phyloP scores from a whole-genome alignment of 2,888 invertebrate genomes.

The Hypercompe scribonia region DNA sequence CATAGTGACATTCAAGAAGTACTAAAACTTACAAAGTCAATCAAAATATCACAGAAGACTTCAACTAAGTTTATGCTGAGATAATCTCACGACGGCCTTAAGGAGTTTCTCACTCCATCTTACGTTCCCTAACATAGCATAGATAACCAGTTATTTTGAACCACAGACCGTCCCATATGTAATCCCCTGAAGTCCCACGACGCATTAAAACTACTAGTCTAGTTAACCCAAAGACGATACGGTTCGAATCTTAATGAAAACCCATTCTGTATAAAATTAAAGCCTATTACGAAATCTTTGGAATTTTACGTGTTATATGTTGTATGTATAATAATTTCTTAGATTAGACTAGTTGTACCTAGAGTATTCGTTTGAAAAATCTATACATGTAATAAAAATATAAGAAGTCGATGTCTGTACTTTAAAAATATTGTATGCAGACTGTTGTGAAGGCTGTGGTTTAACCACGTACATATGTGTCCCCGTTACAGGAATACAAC shows the following conservation, averaged over 20 bases:
- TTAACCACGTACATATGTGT: too few relatives aligned
- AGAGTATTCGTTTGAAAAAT: too few relatives aligned
- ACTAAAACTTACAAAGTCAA: not conserved
- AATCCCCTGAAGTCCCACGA: not conserved
- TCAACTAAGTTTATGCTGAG: not conserved
- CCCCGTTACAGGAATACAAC: too few relatives aligned
- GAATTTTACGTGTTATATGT: not conserved
- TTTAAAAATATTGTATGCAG: too few relatives aligned
- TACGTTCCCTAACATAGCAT: not conserved
- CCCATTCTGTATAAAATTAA: not conserved
- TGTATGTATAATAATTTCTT: too few relatives aligned
- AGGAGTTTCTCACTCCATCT: not conserved
- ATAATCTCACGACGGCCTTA: not conserved
- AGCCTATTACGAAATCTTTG: not conserved
- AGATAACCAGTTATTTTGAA: not conserved
- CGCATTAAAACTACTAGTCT: not conserved
- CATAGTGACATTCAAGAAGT: not conserved
- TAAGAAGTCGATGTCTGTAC: too few relatives aligned
- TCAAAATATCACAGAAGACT: not conserved
- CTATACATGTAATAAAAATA: too few relatives aligned
- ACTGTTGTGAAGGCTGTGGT: too few relatives aligned
- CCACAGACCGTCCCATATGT: constrained; percentile 3
- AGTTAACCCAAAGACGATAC: not conserved
- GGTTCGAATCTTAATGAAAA: constrained; percentile 2
- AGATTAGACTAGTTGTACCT: too few relatives aligned